phyloP scores from a whole-genome alignment of 2,113 vertebrate species.

The Anarhynchus alexandrinus region DNA sequence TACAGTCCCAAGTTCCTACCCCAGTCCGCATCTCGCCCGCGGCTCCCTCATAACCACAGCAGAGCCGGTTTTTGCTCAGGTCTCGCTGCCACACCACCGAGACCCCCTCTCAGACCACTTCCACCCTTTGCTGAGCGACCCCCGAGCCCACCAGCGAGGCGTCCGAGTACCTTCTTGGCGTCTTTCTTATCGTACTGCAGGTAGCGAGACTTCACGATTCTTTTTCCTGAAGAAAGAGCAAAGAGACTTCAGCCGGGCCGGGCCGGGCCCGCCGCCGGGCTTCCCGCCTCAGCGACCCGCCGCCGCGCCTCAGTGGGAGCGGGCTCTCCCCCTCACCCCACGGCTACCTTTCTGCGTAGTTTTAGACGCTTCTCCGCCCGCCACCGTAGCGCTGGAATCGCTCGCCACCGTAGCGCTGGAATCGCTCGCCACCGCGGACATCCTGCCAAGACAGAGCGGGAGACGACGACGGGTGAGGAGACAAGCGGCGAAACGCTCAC shows the following conservation, averaged over 20 bases:
- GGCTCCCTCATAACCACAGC: background rate
- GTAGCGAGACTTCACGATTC: slow-evolving; percentile 61
- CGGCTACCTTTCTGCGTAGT: background rate
- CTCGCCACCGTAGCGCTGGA: rapidly evolving
- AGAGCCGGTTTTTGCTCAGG: rapidly evolving
- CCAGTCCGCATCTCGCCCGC: too few relatives aligned
- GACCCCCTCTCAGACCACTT: background rate
- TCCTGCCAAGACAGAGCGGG: background rate
- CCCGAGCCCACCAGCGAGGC: background rate
- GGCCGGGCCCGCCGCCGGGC: background rate
- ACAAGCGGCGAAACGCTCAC: rapidly evolving
- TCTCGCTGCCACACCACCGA: background rate
- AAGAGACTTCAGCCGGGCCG: background rate
- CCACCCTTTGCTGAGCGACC: background rate
- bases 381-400: rapidly evolving
- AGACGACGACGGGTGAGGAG: rapidly evolving
- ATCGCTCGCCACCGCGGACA: background rate
- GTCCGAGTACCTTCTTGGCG: background rate
- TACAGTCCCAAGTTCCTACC: background rate
- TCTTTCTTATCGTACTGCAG: slow-evolving; percentile 39
- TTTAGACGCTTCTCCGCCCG: rapidly evolving
- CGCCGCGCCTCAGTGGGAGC: background rate
- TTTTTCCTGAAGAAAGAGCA: slow-evolving; percentile 12
- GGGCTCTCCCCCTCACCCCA: background rate
- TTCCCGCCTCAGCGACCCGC: background rate